Base-by-base conservation (phyloP, 2,113 vertebrate genomes). In the Hassar affinis region DNA sequence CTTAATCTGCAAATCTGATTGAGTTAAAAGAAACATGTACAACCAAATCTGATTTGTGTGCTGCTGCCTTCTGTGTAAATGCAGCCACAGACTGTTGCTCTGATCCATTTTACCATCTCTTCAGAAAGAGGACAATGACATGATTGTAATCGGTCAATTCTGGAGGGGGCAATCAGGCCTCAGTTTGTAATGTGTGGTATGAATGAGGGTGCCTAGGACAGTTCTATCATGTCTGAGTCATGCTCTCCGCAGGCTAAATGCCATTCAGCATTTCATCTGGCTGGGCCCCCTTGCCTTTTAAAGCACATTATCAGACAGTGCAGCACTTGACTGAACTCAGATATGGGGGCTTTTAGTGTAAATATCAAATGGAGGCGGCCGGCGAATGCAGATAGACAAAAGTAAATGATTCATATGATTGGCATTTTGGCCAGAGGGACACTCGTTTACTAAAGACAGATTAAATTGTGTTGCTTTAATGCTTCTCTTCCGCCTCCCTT, bases 391-490 rank as follows among this genome's bases (percentile, higher is more conserved):
- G 75, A 81, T 77, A 77, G 74, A 85, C 82, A 87, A 82, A 78
- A 81, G 80, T 79, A 85, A 74, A 85, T 78, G 72, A 80, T 82
- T 87, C 86, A 79, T 87, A 47, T 88, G 86, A 88, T 87, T 86
- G 84, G 85, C 85, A 87, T 86, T 77, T 85, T 87, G 35, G 87
- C 87, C 85, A 56, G 77, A 81, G 86, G 87, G 86, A 81, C 68
- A 69, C 83, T 80, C 68, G 74, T 79, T 81, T 84, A 88, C 75
- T 74, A 61, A 80, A 71, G 72, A 86, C 87, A 88, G 88, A 88
- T 87, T 87, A 83, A 83, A 87, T 90, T 86, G 77, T 87, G 80
- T 83, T 57, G 33, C 80, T 82, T 84, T 88, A 84, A 82, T 86
- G 84, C 77, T 56, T 68, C 72, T 84, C 42, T 47, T 85, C 78